Base-by-base conservation (phyloP, 2,113 vertebrate genomes). In the Colossoma macropomum region DNA sequence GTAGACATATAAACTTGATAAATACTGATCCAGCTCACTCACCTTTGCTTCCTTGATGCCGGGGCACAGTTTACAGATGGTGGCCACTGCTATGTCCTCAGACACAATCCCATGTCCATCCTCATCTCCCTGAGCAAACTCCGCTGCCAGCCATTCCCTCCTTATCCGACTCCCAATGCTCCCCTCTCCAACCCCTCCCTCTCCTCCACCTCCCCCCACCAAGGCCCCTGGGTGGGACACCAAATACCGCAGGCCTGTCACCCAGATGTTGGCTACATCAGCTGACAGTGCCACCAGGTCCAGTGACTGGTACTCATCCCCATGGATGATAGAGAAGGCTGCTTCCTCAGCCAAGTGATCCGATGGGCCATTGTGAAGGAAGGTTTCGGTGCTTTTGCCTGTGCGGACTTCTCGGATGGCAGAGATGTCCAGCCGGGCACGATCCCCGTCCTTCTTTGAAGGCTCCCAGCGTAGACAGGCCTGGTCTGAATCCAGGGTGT, bases 241-340 rank as follows among this genome's bases (percentile, higher is more conserved):
- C 84, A 99, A 91, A 89, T 98, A 99, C 52, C 97, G 95, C 62
- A 99, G 91, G 21, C 98, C 98, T 0, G 98, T 99, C 71, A 99
- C 97, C 98, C 98, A 99, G 92, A 99, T 99, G 91, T 99, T 99
- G 71, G 98, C 96, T 73, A 99, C 97, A 16, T 99, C 98, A 4
- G 98, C 95, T 0, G 98, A 98, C 88, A 97, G 90, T 12, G 98
- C 98, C 75, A 99, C 97, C 69, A 99, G 87, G 87, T 99, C 98
- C 78, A 99, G 94, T n/a, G 98, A 97, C 90, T 99, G 96, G 0
- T 99, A 99, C 82, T 97, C 97, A 19, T 98, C 97, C 3, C 97
- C 98, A 0, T 98, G 97, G 82, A 99, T 96, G 74, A 99, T 89
- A 0, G 98, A 99, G 87, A 99, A 96, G 0, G 98, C 97, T 0